Conservation (phyloP, 2,113 vertebrate genomes). For the Dicerorhinus sumatrensis region DNA sequence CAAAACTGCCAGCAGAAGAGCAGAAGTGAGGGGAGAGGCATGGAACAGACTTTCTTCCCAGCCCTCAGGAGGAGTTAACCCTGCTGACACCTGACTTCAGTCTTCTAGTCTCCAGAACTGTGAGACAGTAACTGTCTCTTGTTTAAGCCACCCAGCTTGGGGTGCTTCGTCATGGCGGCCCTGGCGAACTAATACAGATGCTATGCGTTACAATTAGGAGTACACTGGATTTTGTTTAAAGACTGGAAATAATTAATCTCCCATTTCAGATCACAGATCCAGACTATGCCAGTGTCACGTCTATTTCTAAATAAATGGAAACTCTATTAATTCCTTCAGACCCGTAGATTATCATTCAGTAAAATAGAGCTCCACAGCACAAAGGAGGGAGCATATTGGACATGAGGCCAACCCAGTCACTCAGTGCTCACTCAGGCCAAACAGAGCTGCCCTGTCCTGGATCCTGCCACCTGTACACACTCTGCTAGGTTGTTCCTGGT, state of each 20-base stretch:
- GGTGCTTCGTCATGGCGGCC: background rate
- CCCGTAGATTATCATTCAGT: background rate
- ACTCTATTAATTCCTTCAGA: background rate
- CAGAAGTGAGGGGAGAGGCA: background rate
- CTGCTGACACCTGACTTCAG: background rate
- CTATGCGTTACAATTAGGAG: background rate
- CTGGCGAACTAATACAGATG: background rate
- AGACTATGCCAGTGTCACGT: background rate
- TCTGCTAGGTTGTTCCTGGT: fast-evolving
- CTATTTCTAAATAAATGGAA: background rate
- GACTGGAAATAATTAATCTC: background rate
- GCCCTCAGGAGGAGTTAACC: background rate
- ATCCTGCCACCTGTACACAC: background rate
- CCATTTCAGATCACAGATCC: background rate
- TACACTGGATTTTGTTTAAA: background rate
- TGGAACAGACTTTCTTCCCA: too few relatives aligned
- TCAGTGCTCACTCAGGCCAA: background rate
- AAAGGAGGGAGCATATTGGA: background rate
- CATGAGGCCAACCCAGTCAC: background rate
- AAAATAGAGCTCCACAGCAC: background rate
- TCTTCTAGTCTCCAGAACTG: background rate
- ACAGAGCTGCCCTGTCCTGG: background rate
- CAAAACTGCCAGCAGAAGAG: background rate
- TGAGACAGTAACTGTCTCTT: background rate
- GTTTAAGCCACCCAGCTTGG: background rate